A percentile compares a stretch with the other conserved stretches of the same genome.
Evolutionary conservation across 1,140 invertebrate genomes (phyloP).

Genomic region (Calliopsis andreniformis): DNA sequence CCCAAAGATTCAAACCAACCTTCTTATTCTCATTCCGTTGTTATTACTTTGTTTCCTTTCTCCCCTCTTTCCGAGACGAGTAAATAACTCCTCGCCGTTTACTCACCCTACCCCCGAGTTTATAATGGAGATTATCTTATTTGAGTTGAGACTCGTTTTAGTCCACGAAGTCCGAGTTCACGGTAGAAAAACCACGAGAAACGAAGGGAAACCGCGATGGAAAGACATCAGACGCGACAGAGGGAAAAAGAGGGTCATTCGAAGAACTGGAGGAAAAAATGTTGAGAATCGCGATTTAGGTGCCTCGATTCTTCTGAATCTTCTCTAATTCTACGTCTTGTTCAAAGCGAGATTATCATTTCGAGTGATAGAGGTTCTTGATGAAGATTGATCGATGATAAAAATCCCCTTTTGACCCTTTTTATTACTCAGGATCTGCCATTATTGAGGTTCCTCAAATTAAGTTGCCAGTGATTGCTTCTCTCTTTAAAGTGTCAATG

Average conservation of each 20-base stretch:
- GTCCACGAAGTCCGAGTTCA: slow-evolving; percentile 58
- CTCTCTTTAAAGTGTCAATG: too few relatives aligned
- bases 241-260: background rate
- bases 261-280: slow-evolving; percentile 28
- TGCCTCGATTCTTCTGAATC: background rate
- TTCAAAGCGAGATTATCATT: too few relatives aligned
- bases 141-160: slow-evolving; percentile 73
- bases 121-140: slow-evolving; percentile 82
- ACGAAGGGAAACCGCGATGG: slow-evolving; percentile 5
- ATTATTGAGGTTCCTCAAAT: too few relatives aligned
- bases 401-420: too few relatives aligned
- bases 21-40: slow-evolving; percentile 76
- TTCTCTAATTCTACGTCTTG: background rate
- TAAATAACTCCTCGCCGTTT: slow-evolving; percentile 80
- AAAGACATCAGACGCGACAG: slow-evolving; percentile 5
- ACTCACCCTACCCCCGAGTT: slow-evolving; percentile 75
- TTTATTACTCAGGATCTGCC: too few relatives aligned
- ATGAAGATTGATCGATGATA: too few relatives aligned
- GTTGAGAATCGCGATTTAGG: background rate
- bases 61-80: slow-evolving; percentile 68
- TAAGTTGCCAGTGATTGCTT: too few relatives aligned
- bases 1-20: slow-evolving; percentile 64
- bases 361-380: too few relatives aligned
- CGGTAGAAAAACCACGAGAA: slow-evolving; percentile 27
- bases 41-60: slow-evolving; percentile 76